Base-by-base conservation (phyloP, 2,113 vertebrate genomes). In the Apus apus region DNA sequence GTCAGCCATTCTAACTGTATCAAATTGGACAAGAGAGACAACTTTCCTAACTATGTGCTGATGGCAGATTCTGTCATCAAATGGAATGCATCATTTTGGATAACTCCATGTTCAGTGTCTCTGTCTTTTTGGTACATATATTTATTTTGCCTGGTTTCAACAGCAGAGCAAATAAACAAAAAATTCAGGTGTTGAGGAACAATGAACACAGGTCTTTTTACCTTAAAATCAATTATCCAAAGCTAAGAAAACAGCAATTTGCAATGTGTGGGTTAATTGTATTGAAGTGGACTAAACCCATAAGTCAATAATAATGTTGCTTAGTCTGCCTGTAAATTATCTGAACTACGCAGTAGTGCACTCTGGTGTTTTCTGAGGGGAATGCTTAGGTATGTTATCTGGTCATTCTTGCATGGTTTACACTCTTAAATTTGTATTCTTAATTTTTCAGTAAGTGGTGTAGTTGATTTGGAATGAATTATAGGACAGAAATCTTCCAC, bases 341-440 rank as follows among this genome's bases (percentile, higher is more conserved):
- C 56, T 68, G 13, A n/a, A 15, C 58, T 83, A 3, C 1, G 13
- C 72, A 68, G 68, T 40, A 90, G 79, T 81, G 94, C 90, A 36
- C 88, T 84, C 92, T 95, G 79, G 75, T 94, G 93, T 90, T 78
- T 88, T 43, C 70, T 3, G 7, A 84, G 65, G 60, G 92, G 92
- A 93, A 34, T 65, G 48, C 64, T 85, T 20, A 46, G 54, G 51
- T 62, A 5, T 16, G 36, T 57, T 89, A 16, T 38, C 19, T 45
- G 40, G 66, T 23, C 13, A 1, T 13, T 68, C 32, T 56, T 62
- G 50, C 6, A 5, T 23, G 36, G 7, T 36, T 65, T 54, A 23
- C 30, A 18, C 54, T 45, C 9, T 60, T 61, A 27, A 0, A 0
- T 36, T 72, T 76, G 8, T 16, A 7, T 79, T 87, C 38, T 51